Base-by-base conservation (phyloP, 1,140 invertebrate species). In the Danaus melanippus region DNA sequence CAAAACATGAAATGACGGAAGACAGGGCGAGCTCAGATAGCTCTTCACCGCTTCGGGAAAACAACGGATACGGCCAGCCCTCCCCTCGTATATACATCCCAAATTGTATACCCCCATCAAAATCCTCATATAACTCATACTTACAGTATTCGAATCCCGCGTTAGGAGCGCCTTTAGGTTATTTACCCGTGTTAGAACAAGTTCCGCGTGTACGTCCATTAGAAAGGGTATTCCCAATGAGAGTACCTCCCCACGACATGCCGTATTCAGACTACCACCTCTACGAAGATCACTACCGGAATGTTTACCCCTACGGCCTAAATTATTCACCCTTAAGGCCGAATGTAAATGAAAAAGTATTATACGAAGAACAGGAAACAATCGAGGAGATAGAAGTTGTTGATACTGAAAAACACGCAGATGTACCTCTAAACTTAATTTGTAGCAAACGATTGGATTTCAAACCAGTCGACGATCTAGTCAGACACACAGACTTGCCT, bases 371-470 rank as follows among this genome's bases (percentile, higher is more conserved):
- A 0, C 66, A 63, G 32, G 58, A 57, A n/a, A 60, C 53, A 12
- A 39, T 69, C 10, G 59, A 68, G 15, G 71, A 77, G 10, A 60
- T 69, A 17, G 17, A 66, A n/a, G 62, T 69, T 50, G 46, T 62
- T 10, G 50, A 68, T 41, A 51, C 56, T 11, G 50, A 64, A 8
- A 66, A 60, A 52, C 51, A 67, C 8, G 58, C 55, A 9, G 80
- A 84, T 5, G 73, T 75, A 61, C 84, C 84, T 11, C 66, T 86
- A 50, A 84, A 86, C 52, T 65, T 86, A 56, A 86, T 84, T 46
- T 84, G 83, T 62, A 53, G 64, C 12, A 84, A 82, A 56, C 65
- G 71, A 15, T 46, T 62, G 12, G 77, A 86, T 15, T 79, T 68
- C 65, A 77, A 66, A 46, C 69, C 77, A 9, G 65, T 81, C 40